Percentiles rank a stretch among this genome's conserved stretches.
Evolutionary conservation across 2,888 invertebrate species (phyloP).

Genomic region (Octonoba sinensis): DNA sequence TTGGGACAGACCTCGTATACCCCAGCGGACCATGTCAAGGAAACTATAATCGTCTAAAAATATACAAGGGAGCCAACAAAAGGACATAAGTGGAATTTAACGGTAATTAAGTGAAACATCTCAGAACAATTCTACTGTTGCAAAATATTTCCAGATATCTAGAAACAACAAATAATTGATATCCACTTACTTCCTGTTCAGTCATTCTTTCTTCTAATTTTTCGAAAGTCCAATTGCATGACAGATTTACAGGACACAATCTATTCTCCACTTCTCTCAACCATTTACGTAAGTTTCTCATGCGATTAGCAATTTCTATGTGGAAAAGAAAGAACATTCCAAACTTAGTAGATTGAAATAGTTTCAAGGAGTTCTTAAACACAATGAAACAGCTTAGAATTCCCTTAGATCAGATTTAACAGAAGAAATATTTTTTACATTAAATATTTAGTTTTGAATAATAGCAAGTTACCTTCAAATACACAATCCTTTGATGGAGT

Average conservation of each 20-base stretch:
- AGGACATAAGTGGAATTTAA: too few relatives aligned
- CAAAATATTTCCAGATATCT: too few relatives aligned
- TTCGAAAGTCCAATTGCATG: constrained; percentile 75
- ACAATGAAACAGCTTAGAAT: background rate
- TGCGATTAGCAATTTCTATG: constrained; percentile 82
- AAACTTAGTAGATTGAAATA: background rate
- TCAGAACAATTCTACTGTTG: too few relatives aligned
- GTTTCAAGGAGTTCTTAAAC: background rate
- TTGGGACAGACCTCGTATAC: too few relatives aligned
- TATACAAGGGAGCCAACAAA: too few relatives aligned
- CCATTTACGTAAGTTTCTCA: constrained; percentile 86
- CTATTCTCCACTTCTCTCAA: constrained; percentile 87
- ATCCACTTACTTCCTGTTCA: constrained; percentile 40
- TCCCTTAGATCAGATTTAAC: background rate
- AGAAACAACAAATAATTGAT: background rate
- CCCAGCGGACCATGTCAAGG: too few relatives aligned
- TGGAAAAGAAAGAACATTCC: background rate
- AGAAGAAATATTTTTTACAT: background rate
- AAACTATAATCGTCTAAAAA: too few relatives aligned
- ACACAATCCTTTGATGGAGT: constrained; percentile 40
- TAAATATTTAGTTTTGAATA: constrained; percentile 13
- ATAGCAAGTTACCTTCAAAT: constrained; percentile 68
- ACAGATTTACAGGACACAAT: constrained; percentile 81
- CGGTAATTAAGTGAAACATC: too few relatives aligned
- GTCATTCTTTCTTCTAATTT: constrained; percentile 77